A percentile compares a stretch with the other conserved stretches of the same genome.
phyloP scores from a whole-genome alignment of 2,113 vertebrate genomes.

The Procavia capensis region DNA sequence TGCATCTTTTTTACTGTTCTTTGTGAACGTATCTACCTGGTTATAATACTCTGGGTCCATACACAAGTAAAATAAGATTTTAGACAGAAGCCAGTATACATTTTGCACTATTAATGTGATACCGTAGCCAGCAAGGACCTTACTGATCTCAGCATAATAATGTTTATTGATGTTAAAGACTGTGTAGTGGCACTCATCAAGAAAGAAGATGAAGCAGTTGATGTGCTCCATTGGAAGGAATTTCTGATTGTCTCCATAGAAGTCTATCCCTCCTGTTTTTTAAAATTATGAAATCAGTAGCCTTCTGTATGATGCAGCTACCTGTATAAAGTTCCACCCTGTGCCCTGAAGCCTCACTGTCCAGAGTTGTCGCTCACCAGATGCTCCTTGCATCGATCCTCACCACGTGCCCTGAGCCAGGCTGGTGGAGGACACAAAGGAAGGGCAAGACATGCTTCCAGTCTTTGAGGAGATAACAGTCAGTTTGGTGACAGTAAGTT shows the following conservation, averaged over 20 bases:
- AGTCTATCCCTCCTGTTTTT: conserved; percentile 50
- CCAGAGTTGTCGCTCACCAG: not conserved
- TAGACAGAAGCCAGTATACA: conserved; percentile 23
- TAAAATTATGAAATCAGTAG: conserved; percentile 36
- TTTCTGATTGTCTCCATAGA: conserved; percentile 10
- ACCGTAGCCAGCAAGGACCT: conserved; percentile 68
- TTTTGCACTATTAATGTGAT: conserved; percentile 79
- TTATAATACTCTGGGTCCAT: conserved; percentile 76
- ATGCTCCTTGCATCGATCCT: not conserved
- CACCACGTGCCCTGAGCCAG: not conserved
- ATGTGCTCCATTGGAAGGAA: conserved; percentile 36
- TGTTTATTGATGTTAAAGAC: conserved; percentile 61
- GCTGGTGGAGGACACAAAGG: not conserved
- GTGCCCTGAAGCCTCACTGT: not conserved
- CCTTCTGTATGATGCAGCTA: conserved; percentile 46
- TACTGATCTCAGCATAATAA: conserved; percentile 80
- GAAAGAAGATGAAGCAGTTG: conserved; percentile 36
- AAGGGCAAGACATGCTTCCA: not conserved
- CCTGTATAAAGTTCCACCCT: not conserved
- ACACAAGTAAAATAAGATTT: conserved; percentile 69
- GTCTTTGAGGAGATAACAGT: not conserved
- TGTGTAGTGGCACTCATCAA: conserved; percentile 44
- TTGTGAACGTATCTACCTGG: conserved; percentile 77
- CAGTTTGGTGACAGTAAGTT: not conserved
- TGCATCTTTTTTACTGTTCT: conserved; percentile 68